Evolutionary conservation across 2,888 invertebrate species (phyloP).

Genomic region (Mantis religiosa): DNA sequence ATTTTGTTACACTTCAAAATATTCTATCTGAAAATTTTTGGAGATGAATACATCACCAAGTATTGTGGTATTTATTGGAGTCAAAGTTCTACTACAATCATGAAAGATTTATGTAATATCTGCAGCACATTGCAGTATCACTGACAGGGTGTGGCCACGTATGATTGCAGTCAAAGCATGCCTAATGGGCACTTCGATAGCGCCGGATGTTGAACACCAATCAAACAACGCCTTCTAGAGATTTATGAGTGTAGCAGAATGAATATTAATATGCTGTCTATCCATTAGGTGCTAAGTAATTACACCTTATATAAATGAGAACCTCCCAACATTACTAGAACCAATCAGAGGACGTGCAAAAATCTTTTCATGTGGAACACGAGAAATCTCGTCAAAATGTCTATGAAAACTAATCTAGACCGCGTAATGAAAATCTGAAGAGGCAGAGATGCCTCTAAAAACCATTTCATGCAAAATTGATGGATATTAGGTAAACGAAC

Average conservation of each 20-base stretch:
- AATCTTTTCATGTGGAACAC: not conserved
- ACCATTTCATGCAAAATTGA: not conserved
- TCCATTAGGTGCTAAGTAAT: conserved; percentile 2
- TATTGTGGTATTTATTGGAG: no score
- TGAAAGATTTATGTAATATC: no score
- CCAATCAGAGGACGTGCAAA: not conserved
- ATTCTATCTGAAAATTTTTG: no score
- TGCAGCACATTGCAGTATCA: no score
- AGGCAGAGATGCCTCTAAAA: not conserved
- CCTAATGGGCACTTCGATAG: not conserved
- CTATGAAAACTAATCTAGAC: not conserved
- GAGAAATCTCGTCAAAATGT: not conserved
- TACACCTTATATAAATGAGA: not conserved
- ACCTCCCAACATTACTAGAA: not conserved
- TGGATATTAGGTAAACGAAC: not conserved
- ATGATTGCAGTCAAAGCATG: no score
- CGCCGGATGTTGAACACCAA: not conserved
- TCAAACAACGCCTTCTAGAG: not conserved
- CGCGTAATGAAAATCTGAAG: not conserved
- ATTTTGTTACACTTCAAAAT: no score
- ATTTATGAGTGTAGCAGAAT: not conserved
- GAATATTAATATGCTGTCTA: not conserved
- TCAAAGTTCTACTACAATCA: no score
- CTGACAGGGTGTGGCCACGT: no score
- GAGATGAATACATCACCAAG: no score